These are phyloP conservation scores for Sarcophaga subvicina DNA, from an alignment of 2,888 invertebrate species.

Conservation along the genomic window DNA sequence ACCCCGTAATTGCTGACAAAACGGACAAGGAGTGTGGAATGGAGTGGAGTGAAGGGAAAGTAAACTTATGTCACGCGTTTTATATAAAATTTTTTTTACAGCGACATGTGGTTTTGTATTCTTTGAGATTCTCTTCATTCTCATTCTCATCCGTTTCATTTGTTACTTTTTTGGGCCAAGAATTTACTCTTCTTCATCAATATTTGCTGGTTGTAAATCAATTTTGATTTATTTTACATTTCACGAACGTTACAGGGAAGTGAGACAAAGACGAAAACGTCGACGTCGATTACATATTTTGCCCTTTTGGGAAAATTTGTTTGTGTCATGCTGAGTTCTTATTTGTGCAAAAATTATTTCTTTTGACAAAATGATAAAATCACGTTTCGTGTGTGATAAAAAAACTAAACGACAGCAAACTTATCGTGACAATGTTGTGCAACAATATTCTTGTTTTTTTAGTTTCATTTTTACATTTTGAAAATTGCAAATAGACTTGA, in stretches of 20 bases:
- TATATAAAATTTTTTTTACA: slow-evolving; percentile 38
- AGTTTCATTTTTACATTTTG: neutral
- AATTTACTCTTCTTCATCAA: slow-evolving; percentile 67
- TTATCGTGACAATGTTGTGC: slow-evolving; percentile 65
- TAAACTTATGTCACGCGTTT: slow-evolving; percentile 66
- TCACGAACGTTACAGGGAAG: slow-evolving; percentile 6
- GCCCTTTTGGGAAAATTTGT: slow-evolving; percentile 66
- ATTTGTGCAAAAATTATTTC: slow-evolving; percentile 64
- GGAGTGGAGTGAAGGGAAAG: neutral
- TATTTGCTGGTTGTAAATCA: slow-evolving; percentile 66
- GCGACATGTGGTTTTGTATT: slow-evolving; percentile 64
- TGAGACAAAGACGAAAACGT: slow-evolving; percentile 30
- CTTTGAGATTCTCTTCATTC: slow-evolving; percentile 17
- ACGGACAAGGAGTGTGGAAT: neutral
- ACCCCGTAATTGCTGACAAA: neutral
- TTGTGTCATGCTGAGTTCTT: slow-evolving; percentile 65
- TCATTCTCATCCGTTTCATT: neutral
- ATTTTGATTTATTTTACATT: slow-evolving; percentile 65
- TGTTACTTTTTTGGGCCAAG: slow-evolving; percentile 27
- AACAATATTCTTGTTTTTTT: slow-evolving; percentile 61
- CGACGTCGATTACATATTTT: neutral
- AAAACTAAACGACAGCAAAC: slow-evolving; percentile 41
- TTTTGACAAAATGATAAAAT: slow-evolving; percentile 66
- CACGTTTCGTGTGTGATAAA: slow-evolving; percentile 66
- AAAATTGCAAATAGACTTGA: neutral